Conservation (phyloP, 2,113 vertebrate species). For the Ia io region DNA sequence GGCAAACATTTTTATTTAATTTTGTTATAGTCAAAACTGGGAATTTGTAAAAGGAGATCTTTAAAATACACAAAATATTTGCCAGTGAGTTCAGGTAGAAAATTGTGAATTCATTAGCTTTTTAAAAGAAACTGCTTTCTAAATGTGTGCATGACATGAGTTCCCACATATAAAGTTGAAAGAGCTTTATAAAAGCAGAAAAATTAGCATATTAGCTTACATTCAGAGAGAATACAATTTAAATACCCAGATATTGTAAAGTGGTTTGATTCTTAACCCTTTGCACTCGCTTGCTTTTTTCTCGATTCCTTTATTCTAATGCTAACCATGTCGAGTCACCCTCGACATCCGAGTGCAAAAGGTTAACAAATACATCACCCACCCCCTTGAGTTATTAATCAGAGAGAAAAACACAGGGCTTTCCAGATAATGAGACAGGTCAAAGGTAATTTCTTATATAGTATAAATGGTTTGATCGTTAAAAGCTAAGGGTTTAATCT, state of each 20-base stretch:
- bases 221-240: background rate
- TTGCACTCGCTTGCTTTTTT: too few relatives aligned
- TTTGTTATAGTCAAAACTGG: conserved; percentile 35
- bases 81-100: background rate
- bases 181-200: background rate
- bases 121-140: background rate
- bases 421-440: background rate
- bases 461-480: background rate
- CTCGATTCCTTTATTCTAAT: too few relatives aligned
- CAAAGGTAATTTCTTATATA: background rate
- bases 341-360: too few relatives aligned
- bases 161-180: background rate
- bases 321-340: too few relatives aligned
- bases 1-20: conserved; percentile 18
- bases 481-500: background rate
- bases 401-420: background rate
- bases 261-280: background rate
- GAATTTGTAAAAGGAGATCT: background rate
- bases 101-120: background rate
- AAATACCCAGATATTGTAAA: background rate
- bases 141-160: background rate
- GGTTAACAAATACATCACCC: background rate
- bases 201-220: background rate
- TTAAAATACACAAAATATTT: background rate
- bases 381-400: background rate